These are phyloP conservation scores for Drosophila differens DNA, from an alignment of 2,888 invertebrate species.

Conservation along the genomic window DNA sequence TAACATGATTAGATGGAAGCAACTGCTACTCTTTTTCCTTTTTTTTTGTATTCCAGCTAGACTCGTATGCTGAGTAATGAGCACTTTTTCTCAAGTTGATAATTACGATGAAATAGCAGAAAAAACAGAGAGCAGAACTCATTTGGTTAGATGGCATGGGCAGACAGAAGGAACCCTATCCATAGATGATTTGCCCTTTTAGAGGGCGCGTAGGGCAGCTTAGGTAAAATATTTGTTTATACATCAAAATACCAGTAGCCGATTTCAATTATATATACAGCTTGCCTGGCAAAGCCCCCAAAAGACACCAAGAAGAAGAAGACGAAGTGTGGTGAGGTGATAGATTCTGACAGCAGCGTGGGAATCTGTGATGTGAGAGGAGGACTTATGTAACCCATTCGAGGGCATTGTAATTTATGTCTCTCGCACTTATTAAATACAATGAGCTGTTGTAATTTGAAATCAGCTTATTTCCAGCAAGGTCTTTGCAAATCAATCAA, in stretches of 20 bases:
- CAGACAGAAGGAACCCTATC: conserved; percentile 15
- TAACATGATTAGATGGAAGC: conserved; percentile 60
- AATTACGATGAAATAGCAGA: conserved; percentile 77
- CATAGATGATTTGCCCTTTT: conserved; percentile 60
- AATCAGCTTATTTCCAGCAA: conserved; percentile 61
- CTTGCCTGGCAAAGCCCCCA: conserved; percentile 23
- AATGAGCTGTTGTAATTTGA: conserved; percentile 72
- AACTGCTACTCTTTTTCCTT: conserved; percentile 32
- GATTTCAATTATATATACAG: conserved; percentile 66
- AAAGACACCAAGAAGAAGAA: conserved; percentile 3
- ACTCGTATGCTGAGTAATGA: conserved; percentile 55
- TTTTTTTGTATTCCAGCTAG: conserved; percentile 7
- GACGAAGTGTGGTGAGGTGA: conserved; percentile 39
- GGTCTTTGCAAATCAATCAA: conserved; percentile 55
- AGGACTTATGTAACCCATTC: conserved; percentile 62
- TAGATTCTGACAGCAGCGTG: conserved; percentile 70
- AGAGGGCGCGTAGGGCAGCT: conserved; percentile 43
- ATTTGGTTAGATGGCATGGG: conserved; percentile 60
- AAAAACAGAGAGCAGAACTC: conserved; percentile 43
- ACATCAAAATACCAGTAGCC: conserved; percentile 78
- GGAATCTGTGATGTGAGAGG: conserved; percentile 48
- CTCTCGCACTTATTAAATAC: conserved; percentile 59
- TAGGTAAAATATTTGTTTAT: conserved; percentile 77
- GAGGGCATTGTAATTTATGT: conserved; percentile 41
- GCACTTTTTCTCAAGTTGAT: conserved; percentile 74